Conservation (phyloP, 2,113 vertebrate species). For the Eclectus roratus region DNA sequence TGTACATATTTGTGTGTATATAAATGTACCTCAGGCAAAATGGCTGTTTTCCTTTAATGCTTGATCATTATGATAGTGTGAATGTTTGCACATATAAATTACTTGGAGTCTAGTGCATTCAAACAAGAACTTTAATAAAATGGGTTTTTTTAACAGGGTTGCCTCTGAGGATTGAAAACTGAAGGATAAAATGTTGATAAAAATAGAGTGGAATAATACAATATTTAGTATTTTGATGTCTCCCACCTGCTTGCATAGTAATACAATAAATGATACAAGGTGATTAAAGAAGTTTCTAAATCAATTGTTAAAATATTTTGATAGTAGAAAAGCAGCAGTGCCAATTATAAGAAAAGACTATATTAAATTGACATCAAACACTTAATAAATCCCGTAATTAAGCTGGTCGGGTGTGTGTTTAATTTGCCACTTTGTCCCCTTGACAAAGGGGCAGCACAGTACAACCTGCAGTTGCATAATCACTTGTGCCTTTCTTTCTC, state of each 20-base stretch:
- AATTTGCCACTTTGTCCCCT: background rate
- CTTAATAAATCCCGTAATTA: background rate
- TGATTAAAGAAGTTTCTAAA: background rate
- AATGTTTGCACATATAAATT: background rate
- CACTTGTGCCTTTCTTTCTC: background rate
- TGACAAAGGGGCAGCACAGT: background rate
- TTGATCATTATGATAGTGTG: background rate
- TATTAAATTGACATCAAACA: background rate
- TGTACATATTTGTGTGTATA: background rate
- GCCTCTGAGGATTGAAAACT: background rate
- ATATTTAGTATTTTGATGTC: background rate
- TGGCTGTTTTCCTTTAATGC: conserved; percentile 4
- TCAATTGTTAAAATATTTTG: background rate
- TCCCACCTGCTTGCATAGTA: background rate
- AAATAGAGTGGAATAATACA: background rate
- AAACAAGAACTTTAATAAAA: background rate
- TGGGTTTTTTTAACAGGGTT: background rate
- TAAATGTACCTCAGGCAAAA: conserved; percentile 33
- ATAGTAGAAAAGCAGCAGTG: background rate
- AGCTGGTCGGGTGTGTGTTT: background rate
- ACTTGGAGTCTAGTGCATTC: background rate
- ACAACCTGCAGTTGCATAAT: background rate
- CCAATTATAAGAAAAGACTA: background rate
- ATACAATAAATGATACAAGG: background rate
- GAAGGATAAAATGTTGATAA: background rate